A percentile compares a stretch with the other conserved stretches of the same genome.
phyloP scores from a whole-genome alignment of 1,140 invertebrate genomes.

The Carcinoscorpius rotundicauda region DNA sequence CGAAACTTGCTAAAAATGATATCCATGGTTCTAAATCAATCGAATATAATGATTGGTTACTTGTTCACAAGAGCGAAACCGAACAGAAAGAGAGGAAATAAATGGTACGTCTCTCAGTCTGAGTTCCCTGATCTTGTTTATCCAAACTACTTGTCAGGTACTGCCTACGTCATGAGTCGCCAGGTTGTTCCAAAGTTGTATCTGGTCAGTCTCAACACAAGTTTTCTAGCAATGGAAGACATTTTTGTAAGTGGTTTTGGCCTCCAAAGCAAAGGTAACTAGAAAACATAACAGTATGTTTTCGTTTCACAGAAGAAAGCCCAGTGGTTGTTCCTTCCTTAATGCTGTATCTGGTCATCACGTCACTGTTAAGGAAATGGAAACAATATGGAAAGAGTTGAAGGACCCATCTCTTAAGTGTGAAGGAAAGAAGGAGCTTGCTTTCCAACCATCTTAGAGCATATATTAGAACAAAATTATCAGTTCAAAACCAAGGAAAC shows the following conservation, averaged over 20 bases:
- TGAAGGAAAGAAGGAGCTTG: neutral
- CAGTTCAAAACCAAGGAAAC: too few species aligned
- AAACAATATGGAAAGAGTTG: conserved; percentile 16
- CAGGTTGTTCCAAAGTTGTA: conserved; percentile 28
- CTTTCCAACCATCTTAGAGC: too few species aligned
- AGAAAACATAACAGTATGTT: conserved; percentile 9
- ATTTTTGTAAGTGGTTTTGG: conserved; percentile 35
- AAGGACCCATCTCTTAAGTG: conserved; percentile 10
- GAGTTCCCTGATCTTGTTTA: conserved; percentile 59
- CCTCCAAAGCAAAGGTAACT: conserved; percentile 5
- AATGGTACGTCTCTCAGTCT: conserved; percentile 48
- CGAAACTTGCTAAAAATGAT: conserved; percentile 35
- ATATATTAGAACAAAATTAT: too few species aligned
- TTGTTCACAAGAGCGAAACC: conserved; percentile 71
- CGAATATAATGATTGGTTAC: conserved; percentile 45
- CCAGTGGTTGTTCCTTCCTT: conserved; percentile 12
- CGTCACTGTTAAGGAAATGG: conserved; percentile 14
- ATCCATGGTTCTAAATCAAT: neutral
- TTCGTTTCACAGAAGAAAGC: conserved; percentile 4
- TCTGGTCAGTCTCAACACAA: conserved; percentile 11
- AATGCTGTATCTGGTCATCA: conserved; percentile 16
- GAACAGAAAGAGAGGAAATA: conserved; percentile 49
- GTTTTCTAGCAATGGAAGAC: conserved; percentile 37
- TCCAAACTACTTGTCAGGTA: conserved; percentile 72
- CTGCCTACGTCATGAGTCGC: conserved; percentile 62